Evolutionary conservation across 2,113 vertebrate species (phyloP).

Genomic region (Microtus richardsoni): DNA sequence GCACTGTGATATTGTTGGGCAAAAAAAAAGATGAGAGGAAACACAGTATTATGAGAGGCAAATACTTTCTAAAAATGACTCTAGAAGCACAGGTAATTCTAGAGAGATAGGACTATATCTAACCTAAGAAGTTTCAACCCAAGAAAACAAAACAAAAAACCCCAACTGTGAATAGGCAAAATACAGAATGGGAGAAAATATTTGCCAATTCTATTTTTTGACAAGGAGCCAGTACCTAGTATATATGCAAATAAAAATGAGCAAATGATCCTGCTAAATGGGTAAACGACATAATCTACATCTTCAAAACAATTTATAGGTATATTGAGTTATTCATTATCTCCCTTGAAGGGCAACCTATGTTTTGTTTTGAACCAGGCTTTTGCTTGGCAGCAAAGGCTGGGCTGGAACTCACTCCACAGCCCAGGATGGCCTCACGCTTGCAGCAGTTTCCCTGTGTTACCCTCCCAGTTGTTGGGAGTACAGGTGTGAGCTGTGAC

Average conservation of each 20-base stretch:
- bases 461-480: not conserved
- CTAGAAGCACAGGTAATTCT: not conserved
- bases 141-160: not conserved
- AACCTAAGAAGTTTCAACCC: not conserved
- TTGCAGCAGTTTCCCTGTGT: not conserved
- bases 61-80: not conserved
- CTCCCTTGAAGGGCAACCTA: not conserved
- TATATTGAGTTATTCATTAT: not conserved
- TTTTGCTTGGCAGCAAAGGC: not conserved
- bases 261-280: not conserved
- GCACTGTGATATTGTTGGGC: not conserved
- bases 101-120: not conserved
- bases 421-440: not conserved
- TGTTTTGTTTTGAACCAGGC: not conserved
- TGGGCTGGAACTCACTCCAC: not conserved
- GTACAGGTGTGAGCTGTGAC: not conserved
- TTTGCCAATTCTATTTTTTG: not conserved
- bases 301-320: not conserved
- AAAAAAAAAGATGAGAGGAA: not conserved
- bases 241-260: not conserved
- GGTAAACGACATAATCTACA: not conserved
- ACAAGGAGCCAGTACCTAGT: not conserved
- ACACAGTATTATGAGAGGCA: not conserved
- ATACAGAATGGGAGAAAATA: not conserved
- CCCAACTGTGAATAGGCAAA: not conserved